Percentiles rank a stretch among this genome's conserved stretches.
Evolutionary conservation across 2,113 vertebrate genomes (phyloP).

Genomic region (Edolisoma coerulescens): DNA sequence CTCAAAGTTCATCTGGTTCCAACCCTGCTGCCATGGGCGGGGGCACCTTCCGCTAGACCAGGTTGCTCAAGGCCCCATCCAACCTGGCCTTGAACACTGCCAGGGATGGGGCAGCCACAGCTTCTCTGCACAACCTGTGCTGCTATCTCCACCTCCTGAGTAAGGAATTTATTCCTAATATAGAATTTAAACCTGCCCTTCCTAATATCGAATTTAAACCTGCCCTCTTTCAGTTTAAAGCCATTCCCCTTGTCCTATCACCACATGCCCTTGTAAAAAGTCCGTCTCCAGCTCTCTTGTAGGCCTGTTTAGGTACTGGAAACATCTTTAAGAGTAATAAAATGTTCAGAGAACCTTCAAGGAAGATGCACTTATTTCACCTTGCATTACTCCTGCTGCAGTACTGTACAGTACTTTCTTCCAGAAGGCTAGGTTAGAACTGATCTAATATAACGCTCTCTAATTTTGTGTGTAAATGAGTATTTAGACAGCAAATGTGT

Average conservation of each 20-base stretch:
- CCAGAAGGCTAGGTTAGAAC: background rate
- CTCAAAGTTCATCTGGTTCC: background rate
- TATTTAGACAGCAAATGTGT: background rate
- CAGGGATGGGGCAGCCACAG: background rate
- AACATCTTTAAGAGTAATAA: background rate
- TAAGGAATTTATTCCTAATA: background rate
- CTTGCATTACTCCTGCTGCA: background rate
- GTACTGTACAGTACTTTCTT: background rate
- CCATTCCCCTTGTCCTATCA: background rate
- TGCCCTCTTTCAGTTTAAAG: background rate
- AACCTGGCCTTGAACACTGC: background rate
- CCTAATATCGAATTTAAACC: background rate
- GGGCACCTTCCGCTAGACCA: background rate
- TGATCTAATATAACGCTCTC: background rate
- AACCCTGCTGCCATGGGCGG: background rate
- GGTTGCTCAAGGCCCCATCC: background rate
- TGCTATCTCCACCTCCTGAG: background rate
- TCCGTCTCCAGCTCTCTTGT: background rate
- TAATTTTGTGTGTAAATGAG: background rate
- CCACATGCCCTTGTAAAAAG: background rate
- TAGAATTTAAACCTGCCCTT: background rate
- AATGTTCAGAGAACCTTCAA: background rate
- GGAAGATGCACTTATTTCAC: background rate
- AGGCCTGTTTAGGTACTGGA: background rate
- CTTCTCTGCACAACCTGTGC: background rate